A percentile compares a stretch with the other conserved stretches of the same genome.
phyloP scores from a whole-genome alignment of 2,113 vertebrate genomes.

The Chionomys nivalis region DNA sequence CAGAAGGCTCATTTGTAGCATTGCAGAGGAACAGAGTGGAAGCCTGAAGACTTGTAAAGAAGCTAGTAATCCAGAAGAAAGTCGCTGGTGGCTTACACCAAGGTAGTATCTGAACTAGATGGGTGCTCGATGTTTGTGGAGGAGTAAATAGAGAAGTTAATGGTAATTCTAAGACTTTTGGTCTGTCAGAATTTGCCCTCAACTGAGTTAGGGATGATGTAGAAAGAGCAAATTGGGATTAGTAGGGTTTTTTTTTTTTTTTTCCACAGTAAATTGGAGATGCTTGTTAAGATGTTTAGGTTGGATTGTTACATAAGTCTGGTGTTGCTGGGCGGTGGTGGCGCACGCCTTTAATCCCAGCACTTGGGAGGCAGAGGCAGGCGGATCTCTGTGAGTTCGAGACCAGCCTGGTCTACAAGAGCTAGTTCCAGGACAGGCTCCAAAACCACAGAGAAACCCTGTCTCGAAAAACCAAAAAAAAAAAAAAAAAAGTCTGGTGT shows the following conservation, averaged over 20 bases:
- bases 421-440: too few relatives aligned
- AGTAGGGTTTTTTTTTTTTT: neutral
- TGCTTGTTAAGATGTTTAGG: slow-evolving; percentile 22
- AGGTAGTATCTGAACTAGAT: slow-evolving; percentile 19
- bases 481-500: neutral
- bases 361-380: too few relatives aligned
- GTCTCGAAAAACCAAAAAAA: too few relatives aligned
- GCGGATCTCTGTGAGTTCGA: too few relatives aligned
- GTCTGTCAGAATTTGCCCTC: slow-evolving; percentile 20
- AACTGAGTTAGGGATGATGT: neutral
- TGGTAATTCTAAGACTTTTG: slow-evolving; percentile 11
- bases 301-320: neutral
- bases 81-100: slow-evolving; percentile 9
- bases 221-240: slow-evolving; percentile 19
- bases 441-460: too few relatives aligned
- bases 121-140: slow-evolving; percentile 41
- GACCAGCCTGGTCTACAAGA: too few relatives aligned
- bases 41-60: slow-evolving; percentile 42
- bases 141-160: slow-evolving; percentile 1
- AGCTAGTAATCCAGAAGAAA: slow-evolving; percentile 41
- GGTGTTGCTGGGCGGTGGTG: too few relatives aligned
- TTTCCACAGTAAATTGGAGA: slow-evolving; percentile 50
- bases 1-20: neutral
- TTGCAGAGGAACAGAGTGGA: neutral
- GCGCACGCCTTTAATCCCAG: too few relatives aligned